These are phyloP conservation scores for Procavia capensis DNA, from an alignment of 2,113 vertebrate species.

Conservation along the genomic window DNA sequence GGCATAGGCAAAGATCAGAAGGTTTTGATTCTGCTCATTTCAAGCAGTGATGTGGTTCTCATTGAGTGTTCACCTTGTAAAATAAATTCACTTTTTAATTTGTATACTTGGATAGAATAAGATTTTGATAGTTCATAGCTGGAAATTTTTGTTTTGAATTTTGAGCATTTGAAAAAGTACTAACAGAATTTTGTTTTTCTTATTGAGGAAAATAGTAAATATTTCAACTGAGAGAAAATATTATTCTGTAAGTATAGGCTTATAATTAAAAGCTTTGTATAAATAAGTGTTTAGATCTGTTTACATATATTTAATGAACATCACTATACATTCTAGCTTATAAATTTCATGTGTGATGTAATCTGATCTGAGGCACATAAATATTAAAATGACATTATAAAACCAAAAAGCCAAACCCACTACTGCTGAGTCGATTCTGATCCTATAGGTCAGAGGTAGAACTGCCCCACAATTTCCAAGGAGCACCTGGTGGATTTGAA, in stretches of 20 bases:
- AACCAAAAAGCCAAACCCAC: no score
- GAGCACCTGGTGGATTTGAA: no score
- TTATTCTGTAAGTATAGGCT: not conserved
- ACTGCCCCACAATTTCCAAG: no score
- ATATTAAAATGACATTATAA: not conserved
- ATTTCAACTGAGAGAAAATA: not conserved
- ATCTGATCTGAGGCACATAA: not conserved
- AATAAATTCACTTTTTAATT: not conserved
- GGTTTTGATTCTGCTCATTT: not conserved
- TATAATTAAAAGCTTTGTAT: not conserved
- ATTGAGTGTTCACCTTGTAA: not conserved
- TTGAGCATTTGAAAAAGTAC: not conserved
- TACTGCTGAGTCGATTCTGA: no score
- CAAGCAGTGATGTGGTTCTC: not conserved
- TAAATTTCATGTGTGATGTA: not conserved
- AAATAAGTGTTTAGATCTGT: not conserved
- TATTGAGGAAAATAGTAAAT: not conserved
- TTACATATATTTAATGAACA: not conserved
- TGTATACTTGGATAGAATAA: not conserved
- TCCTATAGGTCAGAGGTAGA: no score
- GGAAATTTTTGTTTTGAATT: not conserved
- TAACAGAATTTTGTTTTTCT: not conserved
- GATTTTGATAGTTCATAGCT: not conserved
- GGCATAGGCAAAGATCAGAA: accelerated
- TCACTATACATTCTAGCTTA: not conserved